Base-by-base conservation (phyloP, 2,888 invertebrate genomes). In the Synanthedon vespiformis region DNA sequence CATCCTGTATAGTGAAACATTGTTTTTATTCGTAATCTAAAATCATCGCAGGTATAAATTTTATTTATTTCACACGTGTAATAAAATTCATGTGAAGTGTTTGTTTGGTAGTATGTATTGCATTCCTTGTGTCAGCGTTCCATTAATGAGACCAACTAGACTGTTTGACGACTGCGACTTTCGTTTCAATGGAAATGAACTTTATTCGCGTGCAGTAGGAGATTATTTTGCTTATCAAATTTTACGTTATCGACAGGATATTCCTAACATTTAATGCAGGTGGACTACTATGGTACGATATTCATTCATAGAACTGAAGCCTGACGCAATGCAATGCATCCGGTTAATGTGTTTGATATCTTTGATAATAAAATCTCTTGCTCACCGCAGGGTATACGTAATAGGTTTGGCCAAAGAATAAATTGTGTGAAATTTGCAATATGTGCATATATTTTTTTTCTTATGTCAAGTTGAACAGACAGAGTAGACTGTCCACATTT, bases 191-290 rank as follows among this genome's bases (percentile, higher is more conserved):
- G 8, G 34, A 44, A 44, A 44, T 44, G 13, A 2, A 14, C 12
- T 14, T 44, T 44, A 44, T 13, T 44, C 44, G 2, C 2, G 14
- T n/a, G 14, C 44, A 4, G 3, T 44, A 44, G 6, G 14, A 13
- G n/a, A 13, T 14, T 12, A 12, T 44, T 44, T 44, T 13, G 44
- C 14, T 13, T 44, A 44, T 44, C 13, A 44, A 44, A 13, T 44
- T 44, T n/a, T 11, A 12, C 41, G 52, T 65, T 75, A 80, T 77
- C 74, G 67, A 71, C 78, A 76, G 80, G 80, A 80, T 74, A 72
- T 71, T 59, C 59, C 54, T 40, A 75, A 76, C 62, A 67, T 67
- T 41, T 34, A 34, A 63, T 56, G 58, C 78, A 75, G 74, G 77
- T 79, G 76, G 67, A 59, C 58, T 55, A 55, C 59, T 55, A 53